These are phyloP conservation scores for Percopsis transmontana DNA, from an alignment of 2,113 vertebrate genomes.

Conservation along the genomic window DNA sequence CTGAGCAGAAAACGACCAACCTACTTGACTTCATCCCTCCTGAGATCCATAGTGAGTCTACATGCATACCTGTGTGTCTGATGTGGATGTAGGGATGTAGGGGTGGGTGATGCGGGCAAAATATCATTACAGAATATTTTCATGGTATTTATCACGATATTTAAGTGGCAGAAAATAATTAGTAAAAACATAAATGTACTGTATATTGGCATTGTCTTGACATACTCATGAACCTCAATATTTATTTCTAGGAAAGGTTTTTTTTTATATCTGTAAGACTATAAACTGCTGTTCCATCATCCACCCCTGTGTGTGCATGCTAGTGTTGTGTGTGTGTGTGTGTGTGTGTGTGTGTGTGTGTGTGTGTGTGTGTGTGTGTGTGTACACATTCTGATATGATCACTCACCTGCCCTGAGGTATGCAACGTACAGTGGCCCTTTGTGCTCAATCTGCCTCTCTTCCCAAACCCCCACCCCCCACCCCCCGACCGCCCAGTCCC, in stretches of 20 bases:
- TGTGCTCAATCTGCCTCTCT: slow-evolving; percentile 20
- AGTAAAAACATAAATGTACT: no score
- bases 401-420: not conserved
- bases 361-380: slow-evolving; percentile 1
- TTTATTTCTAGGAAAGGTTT: no score
- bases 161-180: no score
- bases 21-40: slow-evolving; percentile 75
- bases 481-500: slow-evolving; percentile 43
- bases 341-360: not conserved
- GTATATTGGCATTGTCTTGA: no score
- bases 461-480: slow-evolving; percentile 2
- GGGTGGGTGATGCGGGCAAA: not conserved
- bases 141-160: no score
- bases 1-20: slow-evolving; percentile 3
- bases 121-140: no score
- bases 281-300: no score
- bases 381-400: not conserved
- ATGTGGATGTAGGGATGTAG: not conserved
- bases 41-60: slow-evolving; percentile 74
- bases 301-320: not conserved
- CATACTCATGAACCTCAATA: no score
- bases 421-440: slow-evolving; percentile 17
- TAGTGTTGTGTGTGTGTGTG: not conserved
- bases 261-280: no score
- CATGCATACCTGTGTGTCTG: slow-evolving; percentile 15